Evolutionary conservation across 1,140 invertebrate species (phyloP).

Genomic region (Zaprionus lachaisei): DNA sequence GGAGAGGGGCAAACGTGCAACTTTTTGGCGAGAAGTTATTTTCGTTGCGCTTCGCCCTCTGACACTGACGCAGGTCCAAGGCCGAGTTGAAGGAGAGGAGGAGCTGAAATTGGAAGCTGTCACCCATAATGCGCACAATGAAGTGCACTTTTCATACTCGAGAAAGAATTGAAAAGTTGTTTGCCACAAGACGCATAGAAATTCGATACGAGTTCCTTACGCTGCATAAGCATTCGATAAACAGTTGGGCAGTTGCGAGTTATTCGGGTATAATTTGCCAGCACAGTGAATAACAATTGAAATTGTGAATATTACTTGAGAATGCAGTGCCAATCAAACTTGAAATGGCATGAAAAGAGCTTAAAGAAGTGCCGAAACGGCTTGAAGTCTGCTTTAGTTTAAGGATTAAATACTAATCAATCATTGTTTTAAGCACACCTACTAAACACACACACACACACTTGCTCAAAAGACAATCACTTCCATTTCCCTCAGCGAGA

Average conservation of each 20-base stretch:
- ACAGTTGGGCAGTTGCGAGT: slow-evolving; percentile 4
- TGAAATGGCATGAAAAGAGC: too few species aligned
- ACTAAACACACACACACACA: background rate
- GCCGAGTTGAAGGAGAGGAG: background rate
- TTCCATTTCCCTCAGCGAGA: background rate
- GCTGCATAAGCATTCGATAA: slow-evolving; percentile 49
- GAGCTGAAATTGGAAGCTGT: slow-evolving; percentile 50
- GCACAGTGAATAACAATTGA: background rate
- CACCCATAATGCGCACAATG: slow-evolving; percentile 80
- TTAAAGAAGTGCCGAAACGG: too few species aligned
- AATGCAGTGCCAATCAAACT: background rate
- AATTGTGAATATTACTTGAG: background rate
- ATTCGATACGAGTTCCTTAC: slow-evolving; percentile 15
- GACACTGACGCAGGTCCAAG: slow-evolving; percentile 54
- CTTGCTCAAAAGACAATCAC: background rate
- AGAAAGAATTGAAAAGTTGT: slow-evolving; percentile 77
- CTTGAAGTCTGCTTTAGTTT: too few species aligned
- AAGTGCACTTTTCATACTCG: slow-evolving; percentile 80
- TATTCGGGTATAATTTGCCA: background rate
- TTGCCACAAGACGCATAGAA: slow-evolving; percentile 40
- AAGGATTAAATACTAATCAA: too few species aligned
- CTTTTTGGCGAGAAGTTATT: slow-evolving; percentile 70
- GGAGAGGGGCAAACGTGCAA: slow-evolving; percentile 31
- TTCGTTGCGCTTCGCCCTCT: slow-evolving; percentile 71
- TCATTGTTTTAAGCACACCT: too few species aligned